Evolutionary conservation across 2,113 vertebrate genomes (phyloP).

Genomic region (Gobio gobio): DNA sequence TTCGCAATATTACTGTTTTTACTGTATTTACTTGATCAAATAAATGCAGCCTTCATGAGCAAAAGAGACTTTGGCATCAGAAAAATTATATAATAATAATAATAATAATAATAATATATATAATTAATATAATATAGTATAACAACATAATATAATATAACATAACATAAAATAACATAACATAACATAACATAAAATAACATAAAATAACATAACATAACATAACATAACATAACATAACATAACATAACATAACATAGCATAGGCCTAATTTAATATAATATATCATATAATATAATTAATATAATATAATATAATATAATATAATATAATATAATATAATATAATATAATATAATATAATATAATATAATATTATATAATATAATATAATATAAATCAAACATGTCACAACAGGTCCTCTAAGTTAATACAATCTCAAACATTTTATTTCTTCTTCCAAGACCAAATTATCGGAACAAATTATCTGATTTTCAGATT

Average conservation of each 20-base stretch:
- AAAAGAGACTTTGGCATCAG: not conserved
- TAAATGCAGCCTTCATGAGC: not conserved
- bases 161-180: constrained; percentile 44
- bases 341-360: not conserved
- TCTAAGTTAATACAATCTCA: too few species aligned
- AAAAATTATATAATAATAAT: not conserved
- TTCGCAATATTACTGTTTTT: not conserved
- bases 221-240: too few species aligned
- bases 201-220: too few species aligned
- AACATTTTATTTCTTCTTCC: too few species aligned
- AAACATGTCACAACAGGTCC: too few species aligned
- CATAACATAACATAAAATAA: too few species aligned
- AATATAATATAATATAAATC: too few species aligned
- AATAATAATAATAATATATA: too few species aligned
- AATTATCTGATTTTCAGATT: not conserved
- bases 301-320: not conserved
- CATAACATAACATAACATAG: too few species aligned
- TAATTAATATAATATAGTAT: constrained; percentile 62
- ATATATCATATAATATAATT: not conserved
- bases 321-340: too few species aligned
- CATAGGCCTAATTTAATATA: too few species aligned
- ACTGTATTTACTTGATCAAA: not conserved
- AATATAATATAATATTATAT: not conserved
- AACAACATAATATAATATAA: constrained; percentile 64
- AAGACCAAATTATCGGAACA: too few species aligned